Conservation (phyloP, 1,140 invertebrate genomes). For the Bacillus rossius region DNA sequence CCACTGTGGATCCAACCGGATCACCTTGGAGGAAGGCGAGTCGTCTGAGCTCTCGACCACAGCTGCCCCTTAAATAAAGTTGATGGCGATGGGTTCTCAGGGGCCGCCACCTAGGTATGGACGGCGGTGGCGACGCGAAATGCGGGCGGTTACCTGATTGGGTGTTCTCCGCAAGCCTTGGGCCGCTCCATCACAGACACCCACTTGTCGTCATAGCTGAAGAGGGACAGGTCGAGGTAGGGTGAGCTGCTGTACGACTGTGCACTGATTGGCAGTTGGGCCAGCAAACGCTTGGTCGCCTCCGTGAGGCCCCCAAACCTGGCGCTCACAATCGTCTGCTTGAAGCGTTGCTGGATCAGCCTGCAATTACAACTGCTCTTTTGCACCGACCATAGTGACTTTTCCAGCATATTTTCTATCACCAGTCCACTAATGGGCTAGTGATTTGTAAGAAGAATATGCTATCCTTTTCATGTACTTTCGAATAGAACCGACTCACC, state of each 20-base stretch:
- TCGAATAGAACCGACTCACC: too few relatives aligned
- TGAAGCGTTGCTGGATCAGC: slow-evolving; percentile 62
- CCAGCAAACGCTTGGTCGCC: slow-evolving; percentile 83
- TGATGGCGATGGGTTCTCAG: too few relatives aligned
- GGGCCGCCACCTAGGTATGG: too few relatives aligned
- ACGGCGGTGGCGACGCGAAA: too few relatives aligned
- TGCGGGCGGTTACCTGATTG: slow-evolving; percentile 82
- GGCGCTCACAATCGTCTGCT: slow-evolving; percentile 83
- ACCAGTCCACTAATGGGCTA: neutral
- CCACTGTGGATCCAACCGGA: too few relatives aligned
- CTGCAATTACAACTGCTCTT: slow-evolving; percentile 27
- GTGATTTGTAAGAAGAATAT: too few relatives aligned
- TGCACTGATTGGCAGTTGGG: slow-evolving; percentile 90
- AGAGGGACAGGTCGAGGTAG: slow-evolving; percentile 88
- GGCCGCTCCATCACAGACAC: slow-evolving; percentile 93
- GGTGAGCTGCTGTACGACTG: slow-evolving; percentile 92
- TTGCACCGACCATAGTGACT: slow-evolving; percentile 12
- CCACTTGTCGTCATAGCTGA: slow-evolving; percentile 96
- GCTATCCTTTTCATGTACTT: too few relatives aligned
- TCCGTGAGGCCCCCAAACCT: slow-evolving; percentile 79
- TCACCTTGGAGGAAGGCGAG: too few relatives aligned
- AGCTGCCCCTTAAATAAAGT: too few relatives aligned
- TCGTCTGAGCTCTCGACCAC: too few relatives aligned
- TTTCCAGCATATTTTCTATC: slow-evolving; percentile 6
- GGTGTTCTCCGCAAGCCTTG: slow-evolving; percentile 89